Percentiles rank a stretch among this genome's conserved stretches.
Conservation (phyloP, 1,140 invertebrate species). For the Eubasilissa regina region DNA sequence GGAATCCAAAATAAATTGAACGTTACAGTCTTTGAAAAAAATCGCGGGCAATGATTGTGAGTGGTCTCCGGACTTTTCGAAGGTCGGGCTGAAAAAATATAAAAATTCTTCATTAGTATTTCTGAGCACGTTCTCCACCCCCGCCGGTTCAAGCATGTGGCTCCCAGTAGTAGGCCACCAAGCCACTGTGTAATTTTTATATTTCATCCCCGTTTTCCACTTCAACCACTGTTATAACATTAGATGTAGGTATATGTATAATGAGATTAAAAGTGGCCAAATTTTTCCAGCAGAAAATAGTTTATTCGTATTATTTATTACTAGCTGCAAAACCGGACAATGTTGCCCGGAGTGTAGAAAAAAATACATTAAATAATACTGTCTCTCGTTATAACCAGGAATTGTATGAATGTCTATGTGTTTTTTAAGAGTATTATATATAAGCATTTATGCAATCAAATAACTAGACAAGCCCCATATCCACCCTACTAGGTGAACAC, state of each 20-base stretch:
- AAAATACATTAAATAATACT: no score
- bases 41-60: slow-evolving; percentile 20
- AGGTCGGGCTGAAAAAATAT: background rate
- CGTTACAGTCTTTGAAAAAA: background rate
- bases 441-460: no score
- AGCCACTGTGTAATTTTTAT: slow-evolving; percentile 16
- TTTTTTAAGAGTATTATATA: no score
- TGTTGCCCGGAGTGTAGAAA: no score
- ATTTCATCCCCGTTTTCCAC: background rate
- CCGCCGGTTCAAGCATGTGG: background rate
- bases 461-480: no score
- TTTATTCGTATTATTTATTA: no score
- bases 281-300: no score
- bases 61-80: background rate
- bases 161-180: background rate
- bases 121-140: background rate
- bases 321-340: no score
- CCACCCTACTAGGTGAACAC: no score
- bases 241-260: background rate
- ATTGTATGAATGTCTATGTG: no score
- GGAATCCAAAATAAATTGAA: background rate
- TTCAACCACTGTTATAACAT: background rate
- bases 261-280: no score
- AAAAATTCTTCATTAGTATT: slow-evolving; percentile 22
- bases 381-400: no score